Percentiles rank a stretch among this genome's conserved stretches.
Evolutionary conservation across 2,888 invertebrate genomes (phyloP).

Genomic region (Sisyra nigra): DNA sequence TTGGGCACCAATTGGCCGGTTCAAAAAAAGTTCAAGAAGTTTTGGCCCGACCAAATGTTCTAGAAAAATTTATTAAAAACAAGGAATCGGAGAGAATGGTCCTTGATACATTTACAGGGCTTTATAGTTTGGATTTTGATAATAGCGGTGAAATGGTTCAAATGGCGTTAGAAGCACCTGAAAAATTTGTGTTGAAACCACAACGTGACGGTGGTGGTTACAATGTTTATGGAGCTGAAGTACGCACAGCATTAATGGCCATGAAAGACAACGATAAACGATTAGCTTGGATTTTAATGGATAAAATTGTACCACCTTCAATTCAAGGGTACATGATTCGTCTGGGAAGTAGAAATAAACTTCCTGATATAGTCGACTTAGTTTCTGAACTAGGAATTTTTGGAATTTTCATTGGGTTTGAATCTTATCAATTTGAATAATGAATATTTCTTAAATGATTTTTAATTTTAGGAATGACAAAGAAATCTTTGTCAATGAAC

Average conservation of each 20-base stretch:
- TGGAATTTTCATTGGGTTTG: slow-evolving; percentile 81
- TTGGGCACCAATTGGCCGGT: slow-evolving; percentile 88
- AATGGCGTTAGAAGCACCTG: slow-evolving; percentile 65
- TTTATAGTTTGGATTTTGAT: slow-evolving; percentile 78
- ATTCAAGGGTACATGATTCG: slow-evolving; percentile 65
- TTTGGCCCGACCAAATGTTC: slow-evolving; percentile 52
- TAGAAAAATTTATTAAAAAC: slow-evolving; percentile 59
- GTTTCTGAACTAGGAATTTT: slow-evolving; percentile 94
- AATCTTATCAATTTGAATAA: not conserved
- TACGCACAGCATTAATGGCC: slow-evolving; percentile 41
- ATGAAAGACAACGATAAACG: slow-evolving; percentile 57
- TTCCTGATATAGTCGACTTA: slow-evolving; percentile 45
- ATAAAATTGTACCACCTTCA: slow-evolving; percentile 67
- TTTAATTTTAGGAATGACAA: slow-evolving; percentile 36
- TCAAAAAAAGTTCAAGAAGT: slow-evolving; percentile 95
- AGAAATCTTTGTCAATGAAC: slow-evolving; percentile 48
- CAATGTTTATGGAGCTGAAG: slow-evolving; percentile 74
- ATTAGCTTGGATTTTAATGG: slow-evolving; percentile 88
- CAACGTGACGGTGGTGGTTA: slow-evolving; percentile 98
- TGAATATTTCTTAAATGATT: too few species aligned
- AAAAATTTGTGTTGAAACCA: slow-evolving; percentile 72
- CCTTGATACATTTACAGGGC: slow-evolving; percentile 72
- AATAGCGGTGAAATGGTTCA: slow-evolving; percentile 61
- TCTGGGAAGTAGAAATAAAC: slow-evolving; percentile 33
- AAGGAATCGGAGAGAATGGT: slow-evolving; percentile 44